Evolutionary conservation across 2,888 invertebrate species (phyloP).

Genomic region (Arenicola marina): DNA sequence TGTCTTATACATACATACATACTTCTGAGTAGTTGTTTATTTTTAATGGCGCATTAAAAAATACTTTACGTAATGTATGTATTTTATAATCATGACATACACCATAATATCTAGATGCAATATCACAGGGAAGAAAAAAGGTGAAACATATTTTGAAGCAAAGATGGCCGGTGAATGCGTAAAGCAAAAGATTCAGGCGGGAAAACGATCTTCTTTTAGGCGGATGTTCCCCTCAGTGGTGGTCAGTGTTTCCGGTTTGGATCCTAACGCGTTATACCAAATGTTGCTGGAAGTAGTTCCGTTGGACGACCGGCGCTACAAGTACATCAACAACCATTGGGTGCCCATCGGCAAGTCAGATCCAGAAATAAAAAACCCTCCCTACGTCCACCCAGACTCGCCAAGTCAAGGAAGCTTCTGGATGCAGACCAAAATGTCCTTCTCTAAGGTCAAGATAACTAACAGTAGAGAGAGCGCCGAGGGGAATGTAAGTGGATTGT

Average conservation of each 20-base stretch:
- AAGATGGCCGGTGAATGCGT: no score
- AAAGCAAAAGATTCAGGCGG: no score
- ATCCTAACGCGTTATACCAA: neutral
- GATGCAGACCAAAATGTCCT: constrained; percentile 11
- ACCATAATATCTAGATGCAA: no score
- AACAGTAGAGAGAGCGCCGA: constrained; percentile 8
- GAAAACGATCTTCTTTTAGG: constrained; percentile 12
- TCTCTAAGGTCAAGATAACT: constrained; percentile 18
- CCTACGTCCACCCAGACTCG: constrained; percentile 18
- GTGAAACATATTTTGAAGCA: no score
- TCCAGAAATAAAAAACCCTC: neutral
- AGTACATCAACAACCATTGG: constrained; percentile 16
- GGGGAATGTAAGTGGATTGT: constrained; percentile 6
- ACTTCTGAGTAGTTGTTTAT: no score
- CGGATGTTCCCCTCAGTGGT: constrained; percentile 19
- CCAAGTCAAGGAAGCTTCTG: constrained; percentile 11
- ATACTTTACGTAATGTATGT: no score
- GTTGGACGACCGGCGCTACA: constrained; percentile 11
- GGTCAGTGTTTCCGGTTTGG: constrained; percentile 6
- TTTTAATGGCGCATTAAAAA: no score
- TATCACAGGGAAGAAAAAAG: no score
- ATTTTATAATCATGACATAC: no score
- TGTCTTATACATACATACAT: no score
- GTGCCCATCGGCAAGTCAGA: constrained; percentile 10
- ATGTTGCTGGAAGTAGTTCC: constrained; percentile 13